Evolutionary conservation across 2,888 invertebrate genomes (phyloP).

Genomic region (Pseudococcus longispinus): DNA sequence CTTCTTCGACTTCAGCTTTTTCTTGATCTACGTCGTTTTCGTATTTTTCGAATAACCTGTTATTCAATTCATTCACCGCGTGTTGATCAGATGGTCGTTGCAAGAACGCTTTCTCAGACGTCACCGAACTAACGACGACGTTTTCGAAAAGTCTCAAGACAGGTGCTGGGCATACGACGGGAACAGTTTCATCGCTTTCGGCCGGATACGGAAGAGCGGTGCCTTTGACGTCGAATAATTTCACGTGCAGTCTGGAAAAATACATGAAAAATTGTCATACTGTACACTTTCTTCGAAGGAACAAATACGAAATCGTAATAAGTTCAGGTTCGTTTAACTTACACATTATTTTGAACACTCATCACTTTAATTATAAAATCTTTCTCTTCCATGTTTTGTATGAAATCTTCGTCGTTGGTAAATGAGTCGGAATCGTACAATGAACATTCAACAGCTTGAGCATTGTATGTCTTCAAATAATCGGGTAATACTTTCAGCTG

Average conservation of each 20-base stretch:
- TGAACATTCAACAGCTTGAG: constrained; percentile 52
- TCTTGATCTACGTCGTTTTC: not conserved
- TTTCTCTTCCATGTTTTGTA: constrained; percentile 17
- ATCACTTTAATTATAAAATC: constrained; percentile 50
- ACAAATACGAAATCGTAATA: not conserved
- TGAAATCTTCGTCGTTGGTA: constrained; percentile 25
- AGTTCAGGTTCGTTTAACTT: not conserved
- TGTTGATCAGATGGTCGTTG: constrained; percentile 9
- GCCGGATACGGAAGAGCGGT: not conserved
- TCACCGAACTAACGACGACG: not conserved
- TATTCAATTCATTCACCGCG: not conserved
- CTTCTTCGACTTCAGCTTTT: constrained; percentile 23
- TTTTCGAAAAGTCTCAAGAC: not conserved
- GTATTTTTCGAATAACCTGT: not conserved
- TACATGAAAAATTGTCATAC: not conserved
- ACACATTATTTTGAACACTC: constrained; percentile 44
- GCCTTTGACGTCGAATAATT: constrained; percentile 68
- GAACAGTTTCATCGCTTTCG: constrained; percentile 14
- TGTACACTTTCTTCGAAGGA: not conserved
- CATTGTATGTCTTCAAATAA: constrained; percentile 29
- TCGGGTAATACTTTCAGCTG: constrained; percentile 33
- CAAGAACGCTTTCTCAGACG: not conserved
- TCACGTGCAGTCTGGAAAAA: constrained; percentile 70
- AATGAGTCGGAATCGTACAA: constrained; percentile 33
- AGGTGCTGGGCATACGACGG: not conserved